Conservation (phyloP, 2,113 vertebrate species). For the Leucopsar rothschildi region DNA sequence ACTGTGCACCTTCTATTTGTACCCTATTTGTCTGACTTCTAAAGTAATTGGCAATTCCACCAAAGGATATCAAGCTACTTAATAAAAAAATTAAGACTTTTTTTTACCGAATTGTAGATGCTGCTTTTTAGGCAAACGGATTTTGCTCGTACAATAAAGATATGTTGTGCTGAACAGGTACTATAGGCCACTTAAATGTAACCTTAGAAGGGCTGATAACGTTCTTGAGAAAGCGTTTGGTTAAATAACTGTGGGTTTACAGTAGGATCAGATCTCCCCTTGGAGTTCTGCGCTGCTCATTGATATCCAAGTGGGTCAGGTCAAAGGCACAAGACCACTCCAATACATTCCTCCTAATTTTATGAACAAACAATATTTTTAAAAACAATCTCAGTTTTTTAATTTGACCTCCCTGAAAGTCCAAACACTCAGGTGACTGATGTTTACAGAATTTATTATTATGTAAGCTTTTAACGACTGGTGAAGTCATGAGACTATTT, state of each 20-base stretch:
- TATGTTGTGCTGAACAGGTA: conserved; percentile 77
- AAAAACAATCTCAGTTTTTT: not conserved
- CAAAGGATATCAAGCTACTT: conserved; percentile 41
- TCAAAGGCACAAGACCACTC: conserved; percentile 40
- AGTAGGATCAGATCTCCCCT: not conserved
- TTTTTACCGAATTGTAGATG: conserved; percentile 31
- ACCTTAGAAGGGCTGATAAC: not conserved
- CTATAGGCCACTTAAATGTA: conserved; percentile 62
- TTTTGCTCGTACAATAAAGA: conserved; percentile 78
- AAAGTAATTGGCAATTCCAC: conserved; percentile 57
- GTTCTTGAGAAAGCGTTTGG: conserved; percentile 17
- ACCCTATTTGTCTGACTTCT: conserved; percentile 1
- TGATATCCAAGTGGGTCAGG: not conserved
- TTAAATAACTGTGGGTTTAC: conserved; percentile 12
- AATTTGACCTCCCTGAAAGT: not conserved
- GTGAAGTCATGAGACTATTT: not conserved
- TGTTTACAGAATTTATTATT: not conserved
- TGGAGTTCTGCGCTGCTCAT: not conserved
- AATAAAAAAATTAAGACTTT: conserved; percentile 43
- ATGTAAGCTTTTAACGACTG: not conserved
- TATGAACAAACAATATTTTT: not conserved
- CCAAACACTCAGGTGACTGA: not conserved
- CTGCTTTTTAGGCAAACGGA: conserved; percentile 68
- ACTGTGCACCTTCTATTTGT: conserved; percentile 31
- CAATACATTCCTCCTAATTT: not conserved